Conservation (phyloP, 2,113 vertebrate genomes). For the Corvus moneduloides region DNA sequence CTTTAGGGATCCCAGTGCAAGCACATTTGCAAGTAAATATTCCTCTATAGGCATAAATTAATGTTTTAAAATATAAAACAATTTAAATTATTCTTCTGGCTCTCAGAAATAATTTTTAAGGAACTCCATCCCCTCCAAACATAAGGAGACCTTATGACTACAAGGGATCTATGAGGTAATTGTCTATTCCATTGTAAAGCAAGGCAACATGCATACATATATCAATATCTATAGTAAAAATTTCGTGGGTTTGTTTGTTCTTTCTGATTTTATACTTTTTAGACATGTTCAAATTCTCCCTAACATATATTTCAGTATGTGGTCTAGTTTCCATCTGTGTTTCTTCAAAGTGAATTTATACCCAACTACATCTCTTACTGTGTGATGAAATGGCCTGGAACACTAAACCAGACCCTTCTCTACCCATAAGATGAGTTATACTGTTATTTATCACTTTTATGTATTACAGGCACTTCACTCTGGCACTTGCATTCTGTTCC, state of each 20-base stretch:
- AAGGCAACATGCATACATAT: neutral
- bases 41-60: neutral
- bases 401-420: neutral
- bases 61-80: neutral
- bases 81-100: neutral
- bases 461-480: neutral
- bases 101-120: neutral
- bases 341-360: neutral
- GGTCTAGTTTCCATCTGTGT: neutral
- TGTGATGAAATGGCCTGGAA: neutral
- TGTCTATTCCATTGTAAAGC: neutral
- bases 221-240: neutral
- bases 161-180: neutral
- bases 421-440: neutral
- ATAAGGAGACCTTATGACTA: neutral
- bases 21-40: neutral
- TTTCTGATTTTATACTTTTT: neutral
- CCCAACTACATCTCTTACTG: neutral
- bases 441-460: neutral
- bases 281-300: neutral
- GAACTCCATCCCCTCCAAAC: neutral
- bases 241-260: accelerated
- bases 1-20: neutral
- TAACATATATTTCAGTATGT: neutral
- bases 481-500: neutral